Percentiles rank a stretch among this genome's conserved stretches.
Evolutionary conservation across 2,113 vertebrate genomes (phyloP).

Genomic region (Bufo bufo): DNA sequence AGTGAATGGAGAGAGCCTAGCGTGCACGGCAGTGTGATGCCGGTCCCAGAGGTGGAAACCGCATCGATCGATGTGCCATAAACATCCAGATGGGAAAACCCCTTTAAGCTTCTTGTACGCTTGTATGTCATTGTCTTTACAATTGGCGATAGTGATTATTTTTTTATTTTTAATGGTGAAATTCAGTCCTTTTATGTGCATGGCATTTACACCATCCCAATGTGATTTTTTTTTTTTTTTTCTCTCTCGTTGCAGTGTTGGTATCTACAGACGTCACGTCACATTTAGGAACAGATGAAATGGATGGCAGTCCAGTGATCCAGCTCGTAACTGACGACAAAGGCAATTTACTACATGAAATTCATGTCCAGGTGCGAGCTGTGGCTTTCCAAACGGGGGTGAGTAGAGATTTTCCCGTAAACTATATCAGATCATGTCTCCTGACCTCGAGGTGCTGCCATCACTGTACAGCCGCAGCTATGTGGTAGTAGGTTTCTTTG

Average conservation of each 20-base stretch:
- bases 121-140: no score
- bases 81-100: no score
- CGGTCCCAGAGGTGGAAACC: no score
- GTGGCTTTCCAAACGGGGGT: slow-evolving; percentile 70
- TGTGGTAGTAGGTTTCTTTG: background rate
- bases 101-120: no score
- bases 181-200: background rate
- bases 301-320: slow-evolving; percentile 77
- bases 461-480: no score
- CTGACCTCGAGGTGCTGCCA: background rate
- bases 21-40: no score
- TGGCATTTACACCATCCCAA: background rate
- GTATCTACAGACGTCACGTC: slow-evolving; percentile 27
- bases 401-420: slow-evolving; percentile 44
- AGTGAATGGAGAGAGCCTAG: no score
- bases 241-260: background rate
- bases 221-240: background rate
- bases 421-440: background rate
- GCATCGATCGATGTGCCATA: no score
- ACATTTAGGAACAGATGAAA: slow-evolving; percentile 61
- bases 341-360: slow-evolving; percentile 86
- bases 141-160: no score
- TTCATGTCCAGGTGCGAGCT: slow-evolving; percentile 90
- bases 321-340: slow-evolving; percentile 84
- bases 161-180: background rate